A percentile compares a stretch with the other conserved stretches of the same genome.
Conservation (phyloP, 2,113 vertebrate species). For the Megaptera novaeangliae region DNA sequence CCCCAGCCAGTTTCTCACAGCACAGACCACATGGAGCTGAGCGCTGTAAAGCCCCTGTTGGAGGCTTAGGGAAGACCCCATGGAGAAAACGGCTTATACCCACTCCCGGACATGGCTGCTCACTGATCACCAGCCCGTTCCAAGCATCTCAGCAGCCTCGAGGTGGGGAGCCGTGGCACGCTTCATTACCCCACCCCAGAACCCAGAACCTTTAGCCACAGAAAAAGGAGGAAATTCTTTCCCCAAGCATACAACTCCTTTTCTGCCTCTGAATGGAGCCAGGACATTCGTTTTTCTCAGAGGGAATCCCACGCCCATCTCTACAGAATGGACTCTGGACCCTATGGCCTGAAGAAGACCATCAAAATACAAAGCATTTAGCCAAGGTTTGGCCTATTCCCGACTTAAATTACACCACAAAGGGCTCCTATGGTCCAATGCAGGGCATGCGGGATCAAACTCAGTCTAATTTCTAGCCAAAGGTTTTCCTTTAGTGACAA, state of each 20-base stretch:
- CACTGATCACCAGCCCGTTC: background rate
- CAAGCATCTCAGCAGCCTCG: background rate
- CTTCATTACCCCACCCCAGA: background rate
- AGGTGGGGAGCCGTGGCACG: background rate
- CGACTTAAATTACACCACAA: background rate
- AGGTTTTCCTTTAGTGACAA: background rate
- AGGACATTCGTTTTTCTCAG: background rate
- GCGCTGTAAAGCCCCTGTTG: background rate
- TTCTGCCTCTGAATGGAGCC: too few relatives aligned
- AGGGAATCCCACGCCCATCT: background rate
- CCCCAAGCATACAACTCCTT: background rate
- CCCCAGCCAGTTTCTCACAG: background rate
- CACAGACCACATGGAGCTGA: background rate
- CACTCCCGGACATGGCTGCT: background rate
- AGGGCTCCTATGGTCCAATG: background rate
- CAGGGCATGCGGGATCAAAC: background rate
- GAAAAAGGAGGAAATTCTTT: background rate
- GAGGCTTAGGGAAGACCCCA: background rate
- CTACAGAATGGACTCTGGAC: too few relatives aligned
- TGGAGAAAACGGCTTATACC: background rate
- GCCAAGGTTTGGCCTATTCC: background rate
- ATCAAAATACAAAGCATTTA: background rate
- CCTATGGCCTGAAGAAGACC: background rate
- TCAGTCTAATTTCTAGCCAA: background rate
- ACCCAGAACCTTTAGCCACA: background rate